A percentile compares a stretch with the other conserved stretches of the same genome.
phyloP scores from a whole-genome alignment of 2,888 invertebrate genomes.

The Troglohyphantes excavatus region DNA sequence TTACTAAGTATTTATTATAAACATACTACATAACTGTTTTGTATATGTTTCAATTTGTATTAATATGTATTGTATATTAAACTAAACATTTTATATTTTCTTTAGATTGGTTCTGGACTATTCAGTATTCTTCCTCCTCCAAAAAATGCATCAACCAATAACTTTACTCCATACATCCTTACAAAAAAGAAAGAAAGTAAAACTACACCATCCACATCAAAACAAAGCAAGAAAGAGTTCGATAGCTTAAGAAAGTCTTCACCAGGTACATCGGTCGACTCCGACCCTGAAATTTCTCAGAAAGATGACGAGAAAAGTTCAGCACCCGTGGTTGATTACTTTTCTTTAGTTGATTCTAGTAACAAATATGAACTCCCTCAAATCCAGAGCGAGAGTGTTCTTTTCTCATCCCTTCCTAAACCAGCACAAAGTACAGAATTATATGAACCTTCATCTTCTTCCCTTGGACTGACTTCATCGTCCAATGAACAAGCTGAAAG shows the following conservation, averaged over 20 bases:
- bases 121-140: conserved; percentile 70
- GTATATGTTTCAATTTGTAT: no score
- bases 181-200: conserved; percentile 43
- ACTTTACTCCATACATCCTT: conserved; percentile 47
- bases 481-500: neutral
- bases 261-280: neutral
- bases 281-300: neutral
- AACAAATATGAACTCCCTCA: neutral
- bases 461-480: neutral
- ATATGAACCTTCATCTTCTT: neutral
- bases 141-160: conserved; percentile 26
- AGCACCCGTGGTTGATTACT: conserved; percentile 39
- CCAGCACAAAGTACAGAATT: neutral
- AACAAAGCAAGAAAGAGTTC: neutral
- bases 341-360: conserved; percentile 46
- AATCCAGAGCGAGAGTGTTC: neutral
- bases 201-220: neutral
- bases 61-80: no score
- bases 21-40: no score
- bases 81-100: neutral
- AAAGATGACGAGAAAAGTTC: conserved; percentile 40
- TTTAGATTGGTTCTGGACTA: conserved; percentile 63
- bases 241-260: neutral
- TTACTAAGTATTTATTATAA: no score
- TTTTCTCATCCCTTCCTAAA: conserved; percentile 53